These are phyloP conservation scores for Aviceda subcristata DNA, from an alignment of 2,113 vertebrate genomes.

Conservation along the genomic window DNA sequence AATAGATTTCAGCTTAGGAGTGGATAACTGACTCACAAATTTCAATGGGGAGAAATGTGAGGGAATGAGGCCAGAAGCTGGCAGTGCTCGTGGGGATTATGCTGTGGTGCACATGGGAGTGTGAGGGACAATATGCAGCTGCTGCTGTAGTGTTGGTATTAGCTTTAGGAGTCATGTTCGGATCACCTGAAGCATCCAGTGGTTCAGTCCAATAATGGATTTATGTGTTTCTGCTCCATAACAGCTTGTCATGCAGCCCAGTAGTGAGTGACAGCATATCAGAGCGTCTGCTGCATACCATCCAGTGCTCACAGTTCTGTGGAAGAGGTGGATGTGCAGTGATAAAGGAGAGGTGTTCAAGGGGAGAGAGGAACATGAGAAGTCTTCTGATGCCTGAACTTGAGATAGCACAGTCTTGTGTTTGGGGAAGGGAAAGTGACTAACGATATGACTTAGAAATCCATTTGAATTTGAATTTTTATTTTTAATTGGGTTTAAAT, in stretches of 20 bases:
- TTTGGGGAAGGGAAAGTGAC: background rate
- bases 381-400: background rate
- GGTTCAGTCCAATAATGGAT: background rate
- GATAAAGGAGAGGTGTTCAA: background rate
- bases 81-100: background rate
- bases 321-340: background rate
- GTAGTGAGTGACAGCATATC: background rate
- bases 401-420: background rate
- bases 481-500: background rate
- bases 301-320: background rate
- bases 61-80: background rate
- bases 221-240: background rate
- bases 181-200: background rate
- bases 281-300: background rate
- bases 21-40: background rate
- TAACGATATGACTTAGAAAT: background rate
- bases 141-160: background rate
- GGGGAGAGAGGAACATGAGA: background rate
- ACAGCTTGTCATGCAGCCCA: constrained; percentile 2
- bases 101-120: background rate
- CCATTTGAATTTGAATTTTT: background rate
- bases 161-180: background rate
- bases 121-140: background rate
- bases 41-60: background rate
- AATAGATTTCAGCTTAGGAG: background rate